Conservation (phyloP, 2,888 invertebrate genomes). For the Biston betularia region DNA sequence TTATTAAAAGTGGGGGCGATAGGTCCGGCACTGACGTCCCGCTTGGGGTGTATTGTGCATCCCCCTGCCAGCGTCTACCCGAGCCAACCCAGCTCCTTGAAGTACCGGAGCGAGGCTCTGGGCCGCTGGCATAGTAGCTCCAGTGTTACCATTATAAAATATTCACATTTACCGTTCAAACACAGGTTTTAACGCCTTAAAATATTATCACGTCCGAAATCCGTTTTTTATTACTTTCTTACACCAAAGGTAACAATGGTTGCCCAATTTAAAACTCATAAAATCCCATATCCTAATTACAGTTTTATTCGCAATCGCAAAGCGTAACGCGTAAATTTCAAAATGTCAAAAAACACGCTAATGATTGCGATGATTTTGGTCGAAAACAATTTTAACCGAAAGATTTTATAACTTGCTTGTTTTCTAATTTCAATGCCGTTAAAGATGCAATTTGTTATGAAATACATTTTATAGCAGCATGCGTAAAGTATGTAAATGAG, state of each 20-base stretch:
- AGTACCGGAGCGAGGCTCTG: too few species aligned
- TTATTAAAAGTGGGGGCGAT: too few species aligned
- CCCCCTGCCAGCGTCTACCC: too few species aligned
- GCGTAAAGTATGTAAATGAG: constrained; percentile 32
- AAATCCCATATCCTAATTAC: constrained; percentile 69
- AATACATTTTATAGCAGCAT: constrained; percentile 18
- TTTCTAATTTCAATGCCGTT: constrained; percentile 26
- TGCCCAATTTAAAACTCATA: constrained; percentile 66
- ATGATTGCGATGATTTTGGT: constrained; percentile 62
- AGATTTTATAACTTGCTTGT: not conserved
- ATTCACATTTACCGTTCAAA: not conserved
- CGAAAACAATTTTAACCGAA: constrained; percentile 16
- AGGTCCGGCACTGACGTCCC: too few species aligned
- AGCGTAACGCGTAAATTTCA: constrained; percentile 68
- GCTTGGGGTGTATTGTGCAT: too few species aligned
- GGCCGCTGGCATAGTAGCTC: too few species aligned
- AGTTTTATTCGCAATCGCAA: constrained; percentile 63
- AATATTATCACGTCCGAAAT: constrained; percentile 22
- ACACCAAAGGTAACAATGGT: constrained; percentile 62
- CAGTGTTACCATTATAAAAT: too few species aligned
- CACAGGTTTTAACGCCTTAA: not conserved
- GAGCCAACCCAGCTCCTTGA: too few species aligned
- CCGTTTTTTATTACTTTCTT: constrained; percentile 30
- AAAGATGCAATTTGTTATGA: constrained; percentile 40
- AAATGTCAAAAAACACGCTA: constrained; percentile 69